These are phyloP conservation scores for Rhipidura dahli DNA, from an alignment of 2,113 vertebrate genomes.

Conservation along the genomic window DNA sequence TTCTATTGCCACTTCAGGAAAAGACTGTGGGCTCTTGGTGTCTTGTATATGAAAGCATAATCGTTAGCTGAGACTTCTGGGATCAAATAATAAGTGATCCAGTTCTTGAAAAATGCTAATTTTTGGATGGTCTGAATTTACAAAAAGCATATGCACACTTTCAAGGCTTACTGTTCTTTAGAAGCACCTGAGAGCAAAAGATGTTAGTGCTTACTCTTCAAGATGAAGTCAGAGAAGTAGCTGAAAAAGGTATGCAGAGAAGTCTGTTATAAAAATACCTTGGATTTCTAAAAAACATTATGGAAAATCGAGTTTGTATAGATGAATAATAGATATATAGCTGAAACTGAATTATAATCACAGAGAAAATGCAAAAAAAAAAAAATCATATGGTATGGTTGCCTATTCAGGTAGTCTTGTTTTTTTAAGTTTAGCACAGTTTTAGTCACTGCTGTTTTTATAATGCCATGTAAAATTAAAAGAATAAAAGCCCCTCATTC, in stretches of 20 bases:
- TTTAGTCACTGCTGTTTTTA: neutral
- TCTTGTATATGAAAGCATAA: neutral
- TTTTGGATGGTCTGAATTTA: neutral
- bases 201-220: neutral
- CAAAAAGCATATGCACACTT: neutral
- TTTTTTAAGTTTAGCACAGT: neutral
- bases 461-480: neutral
- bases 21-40: neutral
- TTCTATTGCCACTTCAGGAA: neutral
- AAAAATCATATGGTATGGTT: neutral
- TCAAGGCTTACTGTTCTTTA: neutral
- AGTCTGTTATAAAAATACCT: neutral
- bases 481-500: neutral
- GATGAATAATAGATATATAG: neutral
- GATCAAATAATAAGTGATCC: neutral
- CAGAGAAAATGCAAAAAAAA: neutral
- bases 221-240: neutral
- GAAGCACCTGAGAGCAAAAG: neutral
- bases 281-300: neutral
- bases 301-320: neutral
- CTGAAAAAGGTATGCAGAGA: neutral
- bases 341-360: neutral
- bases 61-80: neutral
- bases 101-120: neutral
- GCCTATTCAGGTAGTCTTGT: neutral